Base-by-base conservation (phyloP, 1,140 invertebrate genomes). In the Andricus grossulariae region DNA sequence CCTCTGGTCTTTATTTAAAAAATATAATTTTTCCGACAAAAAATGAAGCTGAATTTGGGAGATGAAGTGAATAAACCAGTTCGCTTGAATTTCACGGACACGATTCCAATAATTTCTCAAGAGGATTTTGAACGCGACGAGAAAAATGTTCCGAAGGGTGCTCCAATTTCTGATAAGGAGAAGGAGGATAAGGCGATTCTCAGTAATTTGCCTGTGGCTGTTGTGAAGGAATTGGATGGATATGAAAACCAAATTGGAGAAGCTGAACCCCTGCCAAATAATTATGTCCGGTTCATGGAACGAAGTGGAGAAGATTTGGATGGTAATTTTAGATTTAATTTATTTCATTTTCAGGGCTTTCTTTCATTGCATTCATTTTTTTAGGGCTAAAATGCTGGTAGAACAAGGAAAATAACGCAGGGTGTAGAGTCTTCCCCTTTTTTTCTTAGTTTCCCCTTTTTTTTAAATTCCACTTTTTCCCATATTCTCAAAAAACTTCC, bases 281-380 rank as follows among this genome's bases (percentile, higher is more conserved):
- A 95, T 13, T 98, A 97, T 87, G 95, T 96, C 54, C 93, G 97
- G 82, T 99, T 98, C 89, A 98, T 99, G 88, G 98, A 99, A 89
- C 97, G 98, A 86, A 97, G 97, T 60, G 94, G 94, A 8, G 98
- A 99, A 90, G 98, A 99, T 90, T 92, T 99, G 55, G 98, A 99
- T 92, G 96, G 95, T 79, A 96, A 97, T 45, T 60, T 15, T 4
- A 54, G 19, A 50, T n/a, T 12, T 72, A 50, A 60, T 13, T 45
- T 72, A 1, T 66, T 74, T 76, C 50, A 71, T 52, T 12, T 50
- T 72, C 50, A 49, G 71, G 71, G 54, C 12, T 72, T 72, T 45
- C 15, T 32, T 32, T 32, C 25, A 5, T 32, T 32, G 3, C 5
- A 3, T 32, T 32, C 25, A 32, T 32, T 32, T 32, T 32, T 32